These are phyloP conservation scores for Myotis myotis DNA, from an alignment of 2,797 vertebrate species.

Conservation along the genomic window DNA sequence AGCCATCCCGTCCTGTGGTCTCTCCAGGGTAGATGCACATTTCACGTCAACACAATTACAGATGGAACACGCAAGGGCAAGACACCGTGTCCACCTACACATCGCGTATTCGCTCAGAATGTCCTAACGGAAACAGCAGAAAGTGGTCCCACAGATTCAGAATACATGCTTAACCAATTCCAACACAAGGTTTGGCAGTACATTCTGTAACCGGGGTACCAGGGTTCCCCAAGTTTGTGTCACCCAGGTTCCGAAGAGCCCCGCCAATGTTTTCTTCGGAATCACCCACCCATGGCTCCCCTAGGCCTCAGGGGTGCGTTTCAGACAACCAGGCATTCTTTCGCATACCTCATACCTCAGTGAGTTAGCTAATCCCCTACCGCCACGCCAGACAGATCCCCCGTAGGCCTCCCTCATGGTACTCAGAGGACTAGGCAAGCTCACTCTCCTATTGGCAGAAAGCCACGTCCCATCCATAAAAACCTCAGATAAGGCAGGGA, in stretches of 20 bases:
- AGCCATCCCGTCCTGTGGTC: neutral
- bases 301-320: neutral
- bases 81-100: neutral
- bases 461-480: neutral
- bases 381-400: neutral
- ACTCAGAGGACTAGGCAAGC: neutral
- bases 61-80: neutral
- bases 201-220: neutral
- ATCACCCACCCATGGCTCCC: neutral
- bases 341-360: fast-evolving
- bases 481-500: neutral
- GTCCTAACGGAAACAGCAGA: neutral
- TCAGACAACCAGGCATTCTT: neutral
- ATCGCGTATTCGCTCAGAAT: fast-evolving
- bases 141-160: fast-evolving
- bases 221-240: neutral
- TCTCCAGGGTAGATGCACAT: neutral
- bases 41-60: neutral
- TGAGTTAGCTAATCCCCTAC: neutral
- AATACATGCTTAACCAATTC: neutral
- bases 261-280: neutral
- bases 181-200: neutral
- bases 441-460: neutral
- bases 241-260: neutral
- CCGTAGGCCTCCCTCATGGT: no score